Evolutionary conservation across 2,888 invertebrate species (phyloP).

Genomic region (Ellobium chinense): DNA sequence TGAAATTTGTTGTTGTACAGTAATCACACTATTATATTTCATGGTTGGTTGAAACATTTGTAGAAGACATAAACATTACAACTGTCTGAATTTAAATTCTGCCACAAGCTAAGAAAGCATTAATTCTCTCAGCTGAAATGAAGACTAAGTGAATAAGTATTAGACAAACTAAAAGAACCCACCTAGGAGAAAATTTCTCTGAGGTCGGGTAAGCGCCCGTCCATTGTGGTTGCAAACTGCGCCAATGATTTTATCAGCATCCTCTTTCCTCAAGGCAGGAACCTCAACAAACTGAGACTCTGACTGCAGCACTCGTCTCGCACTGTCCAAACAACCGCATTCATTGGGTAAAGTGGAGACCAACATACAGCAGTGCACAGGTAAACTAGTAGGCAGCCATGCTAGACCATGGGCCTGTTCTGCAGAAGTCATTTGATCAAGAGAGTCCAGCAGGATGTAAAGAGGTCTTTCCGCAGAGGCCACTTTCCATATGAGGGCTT

Average conservation of each 20-base stretch:
- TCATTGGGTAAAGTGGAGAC: slow-evolving; percentile 62
- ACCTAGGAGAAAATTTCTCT: slow-evolving; percentile 59
- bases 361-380: slow-evolving; percentile 61
- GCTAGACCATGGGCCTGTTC: slow-evolving; percentile 64
- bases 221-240: slow-evolving; percentile 46
- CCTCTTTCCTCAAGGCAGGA: slow-evolving; percentile 48
- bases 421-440: slow-evolving; percentile 63
- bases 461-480: slow-evolving; percentile 58
- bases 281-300: slow-evolving; percentile 60
- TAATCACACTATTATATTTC: too few species aligned
- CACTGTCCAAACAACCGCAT: slow-evolving; percentile 57
- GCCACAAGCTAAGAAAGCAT: not conserved
- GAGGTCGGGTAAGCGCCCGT: slow-evolving; percentile 59
- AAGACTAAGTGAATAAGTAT: not conserved
- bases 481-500: slow-evolving; percentile 63
- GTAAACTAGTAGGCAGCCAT: slow-evolving; percentile 67
- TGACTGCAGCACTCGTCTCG: slow-evolving; percentile 48
- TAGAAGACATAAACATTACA: too few species aligned
- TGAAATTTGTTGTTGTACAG: too few species aligned
- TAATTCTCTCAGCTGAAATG: too few species aligned
- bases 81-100: too few species aligned
- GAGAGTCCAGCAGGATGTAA: slow-evolving; percentile 68
- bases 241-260: slow-evolving; percentile 57
- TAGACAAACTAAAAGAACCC: not conserved
- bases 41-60: too few species aligned